Evolutionary conservation across 1,140 invertebrate genomes (phyloP).

Genomic region (Atta cephalotes): DNA sequence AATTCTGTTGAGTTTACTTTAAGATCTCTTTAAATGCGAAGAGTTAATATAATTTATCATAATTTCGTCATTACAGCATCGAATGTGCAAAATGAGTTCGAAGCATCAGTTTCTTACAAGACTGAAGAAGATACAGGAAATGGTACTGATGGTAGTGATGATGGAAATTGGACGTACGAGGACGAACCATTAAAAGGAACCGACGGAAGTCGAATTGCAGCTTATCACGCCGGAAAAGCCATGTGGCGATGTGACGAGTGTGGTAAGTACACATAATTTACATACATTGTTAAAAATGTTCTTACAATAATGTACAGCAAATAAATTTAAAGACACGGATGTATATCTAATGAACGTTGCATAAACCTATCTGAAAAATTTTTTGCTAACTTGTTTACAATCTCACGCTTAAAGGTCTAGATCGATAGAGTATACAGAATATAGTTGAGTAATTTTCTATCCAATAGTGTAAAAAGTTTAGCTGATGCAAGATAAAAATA

Average conservation of each 20-base stretch:
- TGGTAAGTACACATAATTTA: conserved; percentile 73
- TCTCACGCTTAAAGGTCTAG: conserved; percentile 40
- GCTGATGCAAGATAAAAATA: conserved; percentile 47
- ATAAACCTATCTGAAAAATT: conserved; percentile 18
- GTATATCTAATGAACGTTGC: neutral
- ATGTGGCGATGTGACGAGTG: conserved; percentile 85
- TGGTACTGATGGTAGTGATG: conserved; percentile 82
- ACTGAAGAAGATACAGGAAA: conserved; percentile 84
- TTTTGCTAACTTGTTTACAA: conserved; percentile 53
- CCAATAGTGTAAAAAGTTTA: conserved; percentile 50
- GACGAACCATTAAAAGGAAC: conserved; percentile 84
- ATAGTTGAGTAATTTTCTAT: conserved; percentile 55
- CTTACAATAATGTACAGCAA: neutral
- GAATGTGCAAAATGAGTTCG: conserved; percentile 85
- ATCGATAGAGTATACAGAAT: conserved; percentile 32
- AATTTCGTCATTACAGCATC: conserved; percentile 78
- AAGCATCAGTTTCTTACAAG: conserved; percentile 84
- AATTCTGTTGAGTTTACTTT: too few relatives aligned
- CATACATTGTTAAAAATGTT: neutral
- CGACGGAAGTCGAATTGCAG: conserved; percentile 84
- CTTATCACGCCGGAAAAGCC: conserved; percentile 83
- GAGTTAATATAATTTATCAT: conserved; percentile 5
- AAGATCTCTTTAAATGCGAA: neutral
- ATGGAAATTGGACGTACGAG: conserved; percentile 84
- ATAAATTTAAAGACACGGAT: neutral